phyloP scores from a whole-genome alignment of 1,140 invertebrate species.

The Ganaspis sp. region DNA sequence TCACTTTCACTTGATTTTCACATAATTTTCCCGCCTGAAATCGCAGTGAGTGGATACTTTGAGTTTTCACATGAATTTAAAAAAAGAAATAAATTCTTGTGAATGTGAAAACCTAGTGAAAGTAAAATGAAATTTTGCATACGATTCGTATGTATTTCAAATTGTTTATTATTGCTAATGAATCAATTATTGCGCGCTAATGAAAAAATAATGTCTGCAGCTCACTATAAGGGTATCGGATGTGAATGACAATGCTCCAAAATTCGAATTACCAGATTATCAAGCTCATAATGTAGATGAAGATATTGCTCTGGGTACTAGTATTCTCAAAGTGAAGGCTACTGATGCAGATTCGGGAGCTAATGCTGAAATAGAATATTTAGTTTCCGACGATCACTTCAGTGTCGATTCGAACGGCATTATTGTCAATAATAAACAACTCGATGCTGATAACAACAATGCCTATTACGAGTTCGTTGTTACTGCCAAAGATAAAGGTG shows the following conservation, averaged over 20 bases:
- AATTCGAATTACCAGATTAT: slow-evolving; percentile 96
- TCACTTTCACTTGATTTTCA: too few species aligned
- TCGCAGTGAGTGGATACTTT: too few species aligned
- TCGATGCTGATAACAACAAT: slow-evolving; percentile 96
- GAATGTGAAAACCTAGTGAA: too few species aligned
- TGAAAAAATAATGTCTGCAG: slow-evolving; percentile 75
- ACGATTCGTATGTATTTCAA: too few species aligned
- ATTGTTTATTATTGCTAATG: background rate
- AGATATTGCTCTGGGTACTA: slow-evolving; percentile 93
- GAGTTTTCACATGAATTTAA: too few species aligned
- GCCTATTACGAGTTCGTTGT: slow-evolving; percentile 97
- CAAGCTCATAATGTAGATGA: slow-evolving; percentile 97
- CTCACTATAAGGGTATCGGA: slow-evolving; percentile 94
- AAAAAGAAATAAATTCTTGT: too few species aligned
- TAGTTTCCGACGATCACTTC: slow-evolving; percentile 94
- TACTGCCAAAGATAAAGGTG: slow-evolving; percentile 93
- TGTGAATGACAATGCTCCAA: slow-evolving; percentile 95
- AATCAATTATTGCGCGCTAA: background rate
- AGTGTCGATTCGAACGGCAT: slow-evolving; percentile 93
- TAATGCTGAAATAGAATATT: slow-evolving; percentile 95
- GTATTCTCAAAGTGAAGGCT: slow-evolving; percentile 93
- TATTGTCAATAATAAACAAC: slow-evolving; percentile 93
- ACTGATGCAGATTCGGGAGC: slow-evolving; percentile 94
- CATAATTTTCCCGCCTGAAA: too few species aligned
- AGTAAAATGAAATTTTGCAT: too few species aligned